These are phyloP conservation scores for Mongoloraphidia duomilia DNA, from an alignment of 2,888 invertebrate species.

Conservation along the genomic window DNA sequence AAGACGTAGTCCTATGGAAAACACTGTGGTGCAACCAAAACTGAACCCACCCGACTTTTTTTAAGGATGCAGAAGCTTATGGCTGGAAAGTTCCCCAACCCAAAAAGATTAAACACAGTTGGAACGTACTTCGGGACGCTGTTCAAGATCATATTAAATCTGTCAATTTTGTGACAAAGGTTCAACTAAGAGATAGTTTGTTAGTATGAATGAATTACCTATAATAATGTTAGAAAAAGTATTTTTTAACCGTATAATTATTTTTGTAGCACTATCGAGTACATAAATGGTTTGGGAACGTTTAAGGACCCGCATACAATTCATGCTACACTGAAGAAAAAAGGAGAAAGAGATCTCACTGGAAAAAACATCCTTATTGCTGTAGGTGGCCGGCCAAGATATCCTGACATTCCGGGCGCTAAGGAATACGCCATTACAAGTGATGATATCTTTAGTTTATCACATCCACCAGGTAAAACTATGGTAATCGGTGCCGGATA, in stretches of 20 bases:
- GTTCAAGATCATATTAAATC: constrained; percentile 86
- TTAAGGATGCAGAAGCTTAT: constrained; percentile 60
- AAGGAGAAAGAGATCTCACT: constrained; percentile 55
- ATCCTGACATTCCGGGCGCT: constrained; percentile 79
- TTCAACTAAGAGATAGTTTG: constrained; percentile 71
- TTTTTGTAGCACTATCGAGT: constrained; percentile 59
- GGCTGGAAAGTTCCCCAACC: constrained; percentile 62
- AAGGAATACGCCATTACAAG: constrained; percentile 75
- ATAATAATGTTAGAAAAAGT: neutral
- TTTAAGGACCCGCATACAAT: constrained; percentile 70
- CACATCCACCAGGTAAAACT: constrained; percentile 74
- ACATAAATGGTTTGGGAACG: constrained; percentile 66
- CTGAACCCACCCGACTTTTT: no score
- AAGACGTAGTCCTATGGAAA: no score
- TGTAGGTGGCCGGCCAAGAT: constrained; percentile 83
- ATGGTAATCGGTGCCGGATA: constrained; percentile 82
- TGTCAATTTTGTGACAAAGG: constrained; percentile 91
- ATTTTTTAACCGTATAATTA: constrained; percentile 2
- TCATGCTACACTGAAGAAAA: constrained; percentile 50
- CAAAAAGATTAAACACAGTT: constrained; percentile 50
- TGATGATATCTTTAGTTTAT: constrained; percentile 84
- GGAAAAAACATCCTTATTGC: constrained; percentile 72
- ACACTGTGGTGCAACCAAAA: no score
- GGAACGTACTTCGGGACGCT: constrained; percentile 56
- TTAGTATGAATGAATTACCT: constrained; percentile 25